Conservation (phyloP, 92 coral and sea anemone species). For the Diadumene lineata region DNA sequence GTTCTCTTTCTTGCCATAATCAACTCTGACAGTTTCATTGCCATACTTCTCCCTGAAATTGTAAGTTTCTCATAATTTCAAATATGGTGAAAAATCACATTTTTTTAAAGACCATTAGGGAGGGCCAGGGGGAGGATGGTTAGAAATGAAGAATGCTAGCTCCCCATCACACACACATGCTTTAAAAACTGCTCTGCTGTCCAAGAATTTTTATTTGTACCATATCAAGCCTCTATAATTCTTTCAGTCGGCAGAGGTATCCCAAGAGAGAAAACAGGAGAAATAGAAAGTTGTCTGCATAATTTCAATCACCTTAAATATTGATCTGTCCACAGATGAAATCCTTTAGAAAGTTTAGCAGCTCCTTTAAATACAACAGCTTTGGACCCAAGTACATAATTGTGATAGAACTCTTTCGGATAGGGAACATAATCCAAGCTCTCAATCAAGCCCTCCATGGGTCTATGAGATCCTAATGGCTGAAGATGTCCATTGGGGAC, state of each 20-base stretch:
- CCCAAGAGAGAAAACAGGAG: no score
- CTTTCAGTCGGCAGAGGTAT: no score
- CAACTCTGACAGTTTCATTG: slow-evolving; percentile 65
- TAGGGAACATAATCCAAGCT: slow-evolving; percentile 34
- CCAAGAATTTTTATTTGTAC: no score
- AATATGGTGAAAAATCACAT: no score
- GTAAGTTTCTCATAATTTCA: no score
- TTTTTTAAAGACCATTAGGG: no score
- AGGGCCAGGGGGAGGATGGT: no score
- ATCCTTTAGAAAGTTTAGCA: slow-evolving; percentile 67
- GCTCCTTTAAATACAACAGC: slow-evolving; percentile 81
- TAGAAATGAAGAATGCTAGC: no score
- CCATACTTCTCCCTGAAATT: slow-evolving; percentile 51
- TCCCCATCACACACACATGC: no score
- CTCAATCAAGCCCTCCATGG: slow-evolving; percentile 55
- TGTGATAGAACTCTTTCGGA: slow-evolving; percentile 53
- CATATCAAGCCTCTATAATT: no score
- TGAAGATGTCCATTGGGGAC: slow-evolving; percentile 67
- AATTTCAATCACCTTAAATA: slow-evolving; percentile 92
- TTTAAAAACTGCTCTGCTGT: no score
- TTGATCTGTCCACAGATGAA: slow-evolving; percentile 80
- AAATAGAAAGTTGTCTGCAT: no score
- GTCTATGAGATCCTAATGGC: slow-evolving; percentile 70
- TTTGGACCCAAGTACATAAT: slow-evolving; percentile 45
- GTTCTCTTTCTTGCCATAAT: slow-evolving; percentile 94